Evolutionary conservation across 1,140 invertebrate species (phyloP).

Genomic region (Cecropterus lyciades): DNA sequence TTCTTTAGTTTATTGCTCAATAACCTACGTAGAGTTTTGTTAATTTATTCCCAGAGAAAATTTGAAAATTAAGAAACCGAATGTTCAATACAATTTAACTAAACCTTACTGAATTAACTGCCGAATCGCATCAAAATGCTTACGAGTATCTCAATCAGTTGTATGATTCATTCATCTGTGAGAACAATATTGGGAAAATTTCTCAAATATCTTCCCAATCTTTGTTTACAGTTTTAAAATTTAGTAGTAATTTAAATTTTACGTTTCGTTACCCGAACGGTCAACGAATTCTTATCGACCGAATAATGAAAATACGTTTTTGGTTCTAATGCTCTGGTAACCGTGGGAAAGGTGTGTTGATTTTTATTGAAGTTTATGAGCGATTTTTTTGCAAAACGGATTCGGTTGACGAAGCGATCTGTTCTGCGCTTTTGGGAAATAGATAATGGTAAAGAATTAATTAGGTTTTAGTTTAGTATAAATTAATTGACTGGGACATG

Average conservation of each 20-base stretch:
- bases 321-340: conserved; percentile 24
- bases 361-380: conserved; percentile 53
- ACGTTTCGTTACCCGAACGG: conserved; percentile 22
- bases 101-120: neutral
- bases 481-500: no score
- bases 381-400: conserved; percentile 62
- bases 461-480: no score
- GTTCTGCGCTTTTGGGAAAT: conserved; percentile 62
- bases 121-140: conserved; percentile 4
- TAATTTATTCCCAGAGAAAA: neutral
- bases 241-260: conserved; percentile 24
- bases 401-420: conserved; percentile 58
- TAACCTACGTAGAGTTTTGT: neutral
- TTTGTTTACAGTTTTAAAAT: conserved; percentile 27
- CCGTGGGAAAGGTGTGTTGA: conserved; percentile 63
- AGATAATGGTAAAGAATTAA: conserved; percentile 51
- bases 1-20: no score
- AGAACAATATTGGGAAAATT: conserved; percentile 23
- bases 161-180: conserved; percentile 25
- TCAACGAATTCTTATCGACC: conserved; percentile 41
- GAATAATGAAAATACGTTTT: conserved; percentile 36
- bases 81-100: neutral
- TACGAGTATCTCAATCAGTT: conserved; percentile 8
- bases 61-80: neutral
- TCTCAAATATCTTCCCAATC: conserved; percentile 23